Percentiles rank a stretch among this genome's conserved stretches.
phyloP scores from a whole-genome alignment of 2,113 vertebrate species.

The Recurvirostra avosetta region DNA sequence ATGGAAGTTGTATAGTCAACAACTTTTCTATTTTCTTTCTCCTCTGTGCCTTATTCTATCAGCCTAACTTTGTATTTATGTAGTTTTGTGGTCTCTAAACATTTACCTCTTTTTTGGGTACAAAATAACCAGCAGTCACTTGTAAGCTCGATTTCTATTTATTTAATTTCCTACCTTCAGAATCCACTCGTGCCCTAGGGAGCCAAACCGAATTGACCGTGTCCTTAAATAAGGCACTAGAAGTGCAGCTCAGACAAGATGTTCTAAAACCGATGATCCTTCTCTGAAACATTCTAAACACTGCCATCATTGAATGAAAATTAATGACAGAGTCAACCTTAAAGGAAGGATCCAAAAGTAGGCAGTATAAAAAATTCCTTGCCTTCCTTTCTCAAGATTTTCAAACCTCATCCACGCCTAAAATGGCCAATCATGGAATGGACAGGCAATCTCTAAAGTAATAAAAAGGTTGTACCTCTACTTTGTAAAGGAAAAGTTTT shows the following conservation, averaged over 20 bases:
- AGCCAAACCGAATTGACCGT: background rate
- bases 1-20: background rate
- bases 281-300: background rate
- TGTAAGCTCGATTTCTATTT: background rate
- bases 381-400: background rate
- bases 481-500: background rate
- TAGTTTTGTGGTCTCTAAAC: background rate
- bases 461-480: background rate
- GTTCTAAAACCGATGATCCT: background rate
- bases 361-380: background rate
- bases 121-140: background rate
- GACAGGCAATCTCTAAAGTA: background rate
- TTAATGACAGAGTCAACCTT: background rate
- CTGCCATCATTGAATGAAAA: background rate
- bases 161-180: background rate
- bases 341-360: background rate
- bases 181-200: background rate
- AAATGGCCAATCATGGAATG: background rate
- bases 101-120: background rate
- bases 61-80: background rate
- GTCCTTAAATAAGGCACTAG: background rate
- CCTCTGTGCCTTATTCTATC: background rate
- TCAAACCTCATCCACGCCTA: background rate
- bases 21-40: background rate
- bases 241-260: background rate